phyloP scores from a whole-genome alignment of 35 echinoderm and acorn worm genomes.

The Apostichopus parvimensis region DNA sequence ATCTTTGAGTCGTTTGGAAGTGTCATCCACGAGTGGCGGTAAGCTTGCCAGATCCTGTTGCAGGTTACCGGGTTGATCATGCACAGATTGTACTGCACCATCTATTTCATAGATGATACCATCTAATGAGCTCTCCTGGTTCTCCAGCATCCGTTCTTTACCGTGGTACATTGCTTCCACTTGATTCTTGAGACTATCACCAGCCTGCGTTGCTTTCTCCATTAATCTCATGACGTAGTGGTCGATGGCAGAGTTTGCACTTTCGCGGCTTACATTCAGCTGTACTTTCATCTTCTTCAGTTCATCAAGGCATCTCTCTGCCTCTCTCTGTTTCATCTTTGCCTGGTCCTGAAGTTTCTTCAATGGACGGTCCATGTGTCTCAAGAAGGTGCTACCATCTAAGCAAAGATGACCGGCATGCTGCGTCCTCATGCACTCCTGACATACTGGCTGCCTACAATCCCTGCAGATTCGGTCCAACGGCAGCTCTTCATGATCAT shows the following conservation, averaged over 20 bases:
- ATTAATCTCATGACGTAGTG: conserved; percentile 26
- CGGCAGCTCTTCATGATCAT: background rate
- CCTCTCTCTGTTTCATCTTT: conserved; percentile 28
- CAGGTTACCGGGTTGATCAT: background rate
- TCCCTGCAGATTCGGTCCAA: conserved; percentile 44
- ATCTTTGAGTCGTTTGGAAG: conserved; percentile 23
- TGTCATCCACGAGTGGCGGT: conserved; percentile 36
- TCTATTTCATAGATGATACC: conserved; percentile 3
- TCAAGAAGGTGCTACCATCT: conserved; percentile 46
- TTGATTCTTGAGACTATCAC: background rate
- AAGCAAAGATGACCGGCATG: conserved; percentile 50
- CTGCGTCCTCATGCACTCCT: conserved; percentile 24
- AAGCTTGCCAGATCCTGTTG: conserved; percentile 25
- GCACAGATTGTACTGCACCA: conserved; percentile 1
- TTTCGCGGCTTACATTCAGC: background rate
- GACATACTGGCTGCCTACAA: conserved; percentile 40
- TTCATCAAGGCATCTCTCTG: background rate
- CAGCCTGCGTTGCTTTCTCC: background rate
- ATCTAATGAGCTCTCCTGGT: background rate
- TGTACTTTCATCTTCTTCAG: conserved; percentile 21
- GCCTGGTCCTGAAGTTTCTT: conserved; percentile 39
- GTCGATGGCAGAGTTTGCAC: conserved; percentile 2
- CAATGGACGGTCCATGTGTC: conserved; percentile 47
- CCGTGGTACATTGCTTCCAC: conserved; percentile 13
- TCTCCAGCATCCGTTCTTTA: background rate